Percentiles rank a stretch among this genome's conserved stretches.
phyloP scores from a whole-genome alignment of 92 coral and sea anemone genomes.

The Epizoanthus fatuus region DNA sequence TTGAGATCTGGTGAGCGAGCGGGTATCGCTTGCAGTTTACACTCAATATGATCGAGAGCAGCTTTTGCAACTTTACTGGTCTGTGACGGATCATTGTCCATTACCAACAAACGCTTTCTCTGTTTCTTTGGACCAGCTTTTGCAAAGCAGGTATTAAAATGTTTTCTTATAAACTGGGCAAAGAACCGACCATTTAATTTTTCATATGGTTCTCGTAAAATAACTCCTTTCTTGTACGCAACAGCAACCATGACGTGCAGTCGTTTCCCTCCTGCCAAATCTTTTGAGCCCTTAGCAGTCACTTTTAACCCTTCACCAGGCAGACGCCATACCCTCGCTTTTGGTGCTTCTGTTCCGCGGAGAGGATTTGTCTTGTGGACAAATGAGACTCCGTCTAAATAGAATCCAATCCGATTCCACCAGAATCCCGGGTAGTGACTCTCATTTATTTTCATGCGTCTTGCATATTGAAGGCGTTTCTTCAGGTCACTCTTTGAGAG shows the following conservation, averaged over 20 bases:
- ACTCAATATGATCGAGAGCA: slow-evolving; percentile 56
- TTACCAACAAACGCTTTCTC: slow-evolving; percentile 57
- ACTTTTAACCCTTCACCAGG: slow-evolving; percentile 48
- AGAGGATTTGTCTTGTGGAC: slow-evolving; percentile 57
- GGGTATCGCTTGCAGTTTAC: slow-evolving; percentile 59
- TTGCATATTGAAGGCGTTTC: background rate
- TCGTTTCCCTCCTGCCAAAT: slow-evolving; percentile 59
- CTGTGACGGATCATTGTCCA: slow-evolving; percentile 74
- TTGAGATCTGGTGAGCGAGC: slow-evolving; percentile 74
- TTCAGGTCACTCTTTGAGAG: background rate
- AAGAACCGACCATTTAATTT: slow-evolving; percentile 65
- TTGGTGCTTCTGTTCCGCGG: slow-evolving; percentile 34
- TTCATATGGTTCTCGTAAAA: slow-evolving; percentile 56
- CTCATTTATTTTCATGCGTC: background rate
- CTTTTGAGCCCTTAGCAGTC: slow-evolving; percentile 64
- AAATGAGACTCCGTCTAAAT: slow-evolving; percentile 64
- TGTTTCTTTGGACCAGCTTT: slow-evolving; percentile 60
- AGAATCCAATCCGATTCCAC: slow-evolving; percentile 52
- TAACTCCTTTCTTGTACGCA: slow-evolving; percentile 60
- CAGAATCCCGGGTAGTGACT: slow-evolving; percentile 28
- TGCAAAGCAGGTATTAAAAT: slow-evolving; percentile 59
- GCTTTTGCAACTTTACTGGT: slow-evolving; percentile 51
- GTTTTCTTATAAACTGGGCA: slow-evolving; percentile 39
- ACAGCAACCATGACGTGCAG: slow-evolving; percentile 65
- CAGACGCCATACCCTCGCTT: slow-evolving; percentile 56